Percentiles rank a stretch among this genome's conserved stretches.
Conservation (phyloP, 2,797 vertebrate species). For the Pelochelys cantorii region DNA sequence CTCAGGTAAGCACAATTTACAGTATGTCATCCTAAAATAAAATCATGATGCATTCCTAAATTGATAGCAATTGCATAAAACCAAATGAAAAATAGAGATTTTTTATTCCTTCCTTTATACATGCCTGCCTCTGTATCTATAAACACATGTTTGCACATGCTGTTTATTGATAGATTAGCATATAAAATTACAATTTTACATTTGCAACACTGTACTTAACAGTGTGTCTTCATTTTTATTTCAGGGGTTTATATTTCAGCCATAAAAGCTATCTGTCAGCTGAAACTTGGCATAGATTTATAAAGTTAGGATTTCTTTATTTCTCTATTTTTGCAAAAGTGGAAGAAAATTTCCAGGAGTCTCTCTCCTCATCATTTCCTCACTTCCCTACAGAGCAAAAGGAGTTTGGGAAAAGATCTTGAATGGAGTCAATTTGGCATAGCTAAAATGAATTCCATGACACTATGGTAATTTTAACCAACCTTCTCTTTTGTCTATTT, state of each 20-base stretch:
- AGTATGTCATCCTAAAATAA: constrained; percentile 78
- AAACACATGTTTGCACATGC: constrained; percentile 84
- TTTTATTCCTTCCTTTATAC: constrained; percentile 80
- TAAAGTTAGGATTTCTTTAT: constrained; percentile 56
- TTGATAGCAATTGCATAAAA: constrained; percentile 80
- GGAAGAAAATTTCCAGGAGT: constrained; percentile 42
- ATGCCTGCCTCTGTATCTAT: constrained; percentile 80
- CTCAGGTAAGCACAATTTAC: constrained; percentile 74
- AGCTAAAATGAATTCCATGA: constrained; percentile 33
- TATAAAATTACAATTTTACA: constrained; percentile 80
- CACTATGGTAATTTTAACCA: constrained; percentile 13
- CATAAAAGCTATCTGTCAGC: constrained; percentile 69
- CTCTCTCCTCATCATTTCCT: not conserved
- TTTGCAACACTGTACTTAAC: constrained; percentile 81
- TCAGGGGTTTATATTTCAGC: constrained; percentile 77
- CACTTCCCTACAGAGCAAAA: not conserved
- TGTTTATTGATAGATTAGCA: constrained; percentile 82
- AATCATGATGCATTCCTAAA: constrained; percentile 80
- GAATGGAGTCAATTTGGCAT: constrained; percentile 10
- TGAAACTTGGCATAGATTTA: constrained; percentile 63
- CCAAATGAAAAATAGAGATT: constrained; percentile 79
- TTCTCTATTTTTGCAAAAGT: constrained; percentile 41
- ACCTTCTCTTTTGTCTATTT: not conserved
- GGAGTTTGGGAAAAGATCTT: constrained; percentile 20
- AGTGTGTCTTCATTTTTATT: constrained; percentile 80